Percentiles rank a stretch among this genome's conserved stretches.
Evolutionary conservation across 1,140 invertebrate species (phyloP).

Genomic region (Uloborus diversus): DNA sequence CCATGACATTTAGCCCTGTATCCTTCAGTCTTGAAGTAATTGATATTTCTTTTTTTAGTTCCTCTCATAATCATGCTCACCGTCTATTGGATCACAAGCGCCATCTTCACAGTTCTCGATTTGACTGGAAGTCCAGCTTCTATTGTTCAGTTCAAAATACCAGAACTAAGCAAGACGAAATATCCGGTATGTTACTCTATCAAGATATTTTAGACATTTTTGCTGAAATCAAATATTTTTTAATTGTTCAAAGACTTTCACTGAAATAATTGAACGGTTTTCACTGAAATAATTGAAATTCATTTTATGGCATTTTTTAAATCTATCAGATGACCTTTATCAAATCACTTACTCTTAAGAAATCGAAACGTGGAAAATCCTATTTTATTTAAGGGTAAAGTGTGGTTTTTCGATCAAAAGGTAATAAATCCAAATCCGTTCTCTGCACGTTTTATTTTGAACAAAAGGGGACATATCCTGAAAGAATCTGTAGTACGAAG

Average conservation of each 20-base stretch:
- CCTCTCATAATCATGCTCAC: constrained; percentile 2
- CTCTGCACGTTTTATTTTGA: too few relatives aligned
- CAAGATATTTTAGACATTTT: too few relatives aligned
- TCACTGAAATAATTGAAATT: background rate
- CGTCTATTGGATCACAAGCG: constrained; percentile 13
- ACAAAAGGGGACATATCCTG: too few relatives aligned
- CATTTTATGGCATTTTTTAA: background rate
- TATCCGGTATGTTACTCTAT: constrained; percentile 12
- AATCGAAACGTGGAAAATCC: too few relatives aligned
- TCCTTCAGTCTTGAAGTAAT: too few relatives aligned
- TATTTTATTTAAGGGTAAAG: too few relatives aligned
- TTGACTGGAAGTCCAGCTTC: constrained; percentile 6
- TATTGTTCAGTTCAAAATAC: constrained; percentile 23
- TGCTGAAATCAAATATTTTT: too few relatives aligned
- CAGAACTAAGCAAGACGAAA: background rate
- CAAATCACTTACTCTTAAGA: too few relatives aligned
- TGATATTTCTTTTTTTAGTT: constrained; percentile 8
- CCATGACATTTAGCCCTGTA: too few relatives aligned
- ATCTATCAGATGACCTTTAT: too few relatives aligned
- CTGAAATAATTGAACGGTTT: background rate
- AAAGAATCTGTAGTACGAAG: too few relatives aligned
- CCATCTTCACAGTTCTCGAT: constrained; percentile 14
- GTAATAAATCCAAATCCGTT: background rate
- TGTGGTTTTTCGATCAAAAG: background rate
- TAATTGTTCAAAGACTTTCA: background rate